Percentiles rank a stretch among this genome's conserved stretches.
phyloP scores from a whole-genome alignment of 2,113 vertebrate species.

The Bothrops jararaca region DNA sequence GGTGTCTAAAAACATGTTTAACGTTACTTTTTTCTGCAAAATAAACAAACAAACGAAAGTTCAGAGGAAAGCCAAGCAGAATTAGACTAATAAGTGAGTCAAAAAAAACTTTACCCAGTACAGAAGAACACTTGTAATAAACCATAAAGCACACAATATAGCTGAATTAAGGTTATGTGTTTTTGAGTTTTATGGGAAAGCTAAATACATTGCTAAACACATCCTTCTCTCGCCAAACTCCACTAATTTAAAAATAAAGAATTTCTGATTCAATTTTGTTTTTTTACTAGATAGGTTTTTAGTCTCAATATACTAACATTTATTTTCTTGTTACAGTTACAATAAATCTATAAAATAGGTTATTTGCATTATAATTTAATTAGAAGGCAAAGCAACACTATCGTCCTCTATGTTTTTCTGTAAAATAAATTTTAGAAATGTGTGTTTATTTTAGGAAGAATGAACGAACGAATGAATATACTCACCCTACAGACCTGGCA shows the following conservation, averaged over 20 bases:
- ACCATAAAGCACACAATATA: fast-evolving
- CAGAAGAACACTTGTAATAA: not conserved
- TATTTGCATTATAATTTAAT: not conserved
- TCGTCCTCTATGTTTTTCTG: not conserved
- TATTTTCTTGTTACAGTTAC: not conserved
- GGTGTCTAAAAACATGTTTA: constrained; percentile 94
- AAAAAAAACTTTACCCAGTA: not conserved
- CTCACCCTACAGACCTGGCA: not conserved
- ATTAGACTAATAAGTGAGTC: fast-evolving
- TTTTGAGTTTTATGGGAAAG: not conserved
- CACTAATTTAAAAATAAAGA: not conserved
- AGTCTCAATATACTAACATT: not conserved
- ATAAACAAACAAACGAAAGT: constrained; percentile 22
- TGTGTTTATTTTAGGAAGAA: not conserved
- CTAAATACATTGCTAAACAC: not conserved
- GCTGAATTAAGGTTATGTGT: not conserved
- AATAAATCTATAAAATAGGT: not conserved
- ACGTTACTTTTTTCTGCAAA: constrained; percentile 89
- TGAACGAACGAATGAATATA: not conserved
- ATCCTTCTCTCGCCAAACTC: not conserved
- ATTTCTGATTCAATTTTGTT: not conserved
- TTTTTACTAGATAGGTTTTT: not conserved
- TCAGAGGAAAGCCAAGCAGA: fast-evolving
- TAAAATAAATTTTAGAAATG: not conserved
- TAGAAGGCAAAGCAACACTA: not conserved